phyloP scores from a whole-genome alignment of 2,113 vertebrate genomes.

The Zonotrichia leucophrys region DNA sequence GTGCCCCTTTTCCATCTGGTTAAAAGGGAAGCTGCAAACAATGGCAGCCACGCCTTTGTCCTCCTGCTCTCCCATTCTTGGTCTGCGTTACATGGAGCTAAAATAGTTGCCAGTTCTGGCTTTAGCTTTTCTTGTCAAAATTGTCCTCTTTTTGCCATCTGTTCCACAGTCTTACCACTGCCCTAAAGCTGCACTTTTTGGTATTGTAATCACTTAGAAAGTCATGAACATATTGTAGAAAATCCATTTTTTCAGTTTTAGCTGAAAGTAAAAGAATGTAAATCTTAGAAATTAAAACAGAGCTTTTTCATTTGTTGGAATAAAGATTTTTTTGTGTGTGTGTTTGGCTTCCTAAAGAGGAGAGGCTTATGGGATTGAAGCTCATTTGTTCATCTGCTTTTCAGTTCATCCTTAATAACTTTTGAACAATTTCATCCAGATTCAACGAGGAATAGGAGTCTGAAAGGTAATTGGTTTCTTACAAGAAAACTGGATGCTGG shows the following conservation, averaged over 20 bases:
- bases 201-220: neutral
- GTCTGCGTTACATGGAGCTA: neutral
- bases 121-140: neutral
- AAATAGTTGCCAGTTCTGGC: neutral
- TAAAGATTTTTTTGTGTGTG: neutral
- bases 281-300: neutral
- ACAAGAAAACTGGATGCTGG: neutral
- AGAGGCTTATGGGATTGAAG: neutral
- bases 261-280: neutral
- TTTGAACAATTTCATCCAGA: neutral
- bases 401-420: constrained; percentile 30
- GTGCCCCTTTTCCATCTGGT: neutral
- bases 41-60: constrained; percentile 6
- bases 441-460: neutral
- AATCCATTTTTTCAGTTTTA: neutral
- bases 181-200: neutral
- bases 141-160: neutral
- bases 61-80: constrained; percentile 17
- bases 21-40: constrained; percentile 29
- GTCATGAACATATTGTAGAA: neutral
- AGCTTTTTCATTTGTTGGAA: neutral
- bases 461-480: constrained; percentile 10
- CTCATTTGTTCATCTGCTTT: constrained; percentile 28
- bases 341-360: neutral
- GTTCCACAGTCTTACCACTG: neutral